Evolutionary conservation across 2,797 vertebrate species (phyloP), one percentile per base, ranked within the genome.

Genomic region (Sarcoramphus papa): DNA sequence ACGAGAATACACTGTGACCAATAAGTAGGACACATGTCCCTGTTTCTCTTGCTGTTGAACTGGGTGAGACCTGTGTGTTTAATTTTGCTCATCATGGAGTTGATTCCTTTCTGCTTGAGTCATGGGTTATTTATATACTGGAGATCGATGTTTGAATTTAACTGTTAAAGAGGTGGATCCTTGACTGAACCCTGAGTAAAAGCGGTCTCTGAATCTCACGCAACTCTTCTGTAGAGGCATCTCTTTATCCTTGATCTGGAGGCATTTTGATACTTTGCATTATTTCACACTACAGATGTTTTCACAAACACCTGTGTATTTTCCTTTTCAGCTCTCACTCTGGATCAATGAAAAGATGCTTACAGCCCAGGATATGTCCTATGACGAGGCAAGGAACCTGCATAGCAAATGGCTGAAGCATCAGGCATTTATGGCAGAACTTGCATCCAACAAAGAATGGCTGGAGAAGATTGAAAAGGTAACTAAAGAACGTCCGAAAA

Each of bases 291-390:
- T 51, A 14, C 14, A 35, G 11, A 14, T 41, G 31, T 84, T 78
- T 53, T 87, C 79, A 80, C 28, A 76, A 86, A 28, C 13, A 37
- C 19, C 63, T 25, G 8, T 74, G 41, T 67, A 2, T 85, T 92
- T 93, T 85, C 45, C 35, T 93, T 90, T 75, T 23, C 97, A 99
- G 99, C 98, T 99, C 75, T 99, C 99, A 4, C 98, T 99, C 70
- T 99, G 99, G 99, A 99, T 99, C 98, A 99, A 99, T 51, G 99
- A 99, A 97, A 99, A 99, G 98, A 99, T 99, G 99, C 98, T 99
- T 91, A 99, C 99, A 3, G 99, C 99, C 31, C 99, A 99, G 98
- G 99, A 99, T 97, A 99, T 99, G 99, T 98, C 99, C 12, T 99
- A 99, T 2, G 99, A 99, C 4, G 99, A 99, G 98, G 99, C 99